These are phyloP conservation scores for Glyphotaelius pellucidus DNA, from an alignment of 2,888 invertebrate species.

Conservation along the genomic window DNA sequence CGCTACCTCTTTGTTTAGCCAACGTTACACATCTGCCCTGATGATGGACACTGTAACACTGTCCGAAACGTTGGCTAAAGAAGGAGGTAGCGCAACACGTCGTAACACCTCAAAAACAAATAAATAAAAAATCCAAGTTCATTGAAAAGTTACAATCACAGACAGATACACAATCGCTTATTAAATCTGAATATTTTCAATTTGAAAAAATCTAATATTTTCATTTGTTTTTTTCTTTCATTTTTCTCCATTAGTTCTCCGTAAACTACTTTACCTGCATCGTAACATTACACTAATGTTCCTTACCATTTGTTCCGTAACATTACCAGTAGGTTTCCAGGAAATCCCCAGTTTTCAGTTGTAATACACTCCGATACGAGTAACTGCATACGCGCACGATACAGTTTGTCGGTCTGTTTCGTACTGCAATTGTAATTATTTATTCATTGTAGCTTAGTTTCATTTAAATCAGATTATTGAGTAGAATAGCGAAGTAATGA, in stretches of 20 bases:
- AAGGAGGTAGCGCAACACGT: no score
- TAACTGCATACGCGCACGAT: not conserved
- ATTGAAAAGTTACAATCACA: no score
- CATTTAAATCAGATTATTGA: not conserved
- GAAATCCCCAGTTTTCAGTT: not conserved
- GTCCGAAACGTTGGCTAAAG: no score
- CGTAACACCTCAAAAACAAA: no score
- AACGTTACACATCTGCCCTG: no score
- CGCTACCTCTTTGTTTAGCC: no score
- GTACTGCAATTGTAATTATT: not conserved
- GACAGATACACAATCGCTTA: no score
- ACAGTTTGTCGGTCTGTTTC: not conserved
- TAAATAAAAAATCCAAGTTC: no score
- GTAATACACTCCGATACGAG: not conserved
- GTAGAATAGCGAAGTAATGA: not conserved
- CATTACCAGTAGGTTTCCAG: not conserved
- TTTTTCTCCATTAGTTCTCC: not conserved
- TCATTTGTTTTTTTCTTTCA: not conserved
- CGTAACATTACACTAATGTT: not conserved
- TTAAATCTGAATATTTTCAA: no score
- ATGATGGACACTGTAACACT: no score
- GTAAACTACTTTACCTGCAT: not conserved
- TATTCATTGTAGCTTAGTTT: not conserved
- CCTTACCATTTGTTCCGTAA: not conserved
- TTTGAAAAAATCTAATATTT: no score